Evolutionary conservation across 2,113 vertebrate species (phyloP).

Genomic region (Corythoichthys haematopterus): DNA sequence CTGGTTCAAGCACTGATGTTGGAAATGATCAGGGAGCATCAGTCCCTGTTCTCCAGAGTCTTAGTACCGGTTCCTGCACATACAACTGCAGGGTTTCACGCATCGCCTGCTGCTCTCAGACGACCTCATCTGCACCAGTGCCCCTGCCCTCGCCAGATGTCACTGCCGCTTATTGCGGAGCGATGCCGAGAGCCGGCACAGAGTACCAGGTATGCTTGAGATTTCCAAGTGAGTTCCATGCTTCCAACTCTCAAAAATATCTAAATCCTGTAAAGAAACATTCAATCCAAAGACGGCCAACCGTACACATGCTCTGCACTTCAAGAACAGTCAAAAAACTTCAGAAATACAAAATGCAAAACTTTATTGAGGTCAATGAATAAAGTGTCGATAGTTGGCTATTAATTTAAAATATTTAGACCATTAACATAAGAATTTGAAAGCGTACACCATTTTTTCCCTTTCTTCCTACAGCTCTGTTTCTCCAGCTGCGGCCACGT

Average conservation of each 20-base stretch:
- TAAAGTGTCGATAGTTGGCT: neutral
- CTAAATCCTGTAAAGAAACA: neutral
- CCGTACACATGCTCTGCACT: neutral
- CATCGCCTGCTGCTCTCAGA: slow-evolving; percentile 22
- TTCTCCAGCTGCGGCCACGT: slow-evolving; percentile 23
- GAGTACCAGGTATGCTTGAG: slow-evolving; percentile 30
- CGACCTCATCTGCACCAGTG: slow-evolving; percentile 33
- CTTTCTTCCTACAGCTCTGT: slow-evolving; percentile 9
- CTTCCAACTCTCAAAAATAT: neutral
- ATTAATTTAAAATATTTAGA: neutral
- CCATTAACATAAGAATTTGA: neutral
- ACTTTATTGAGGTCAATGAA: neutral
- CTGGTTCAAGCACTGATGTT: slow-evolving; percentile 61
- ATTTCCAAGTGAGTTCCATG: neutral
- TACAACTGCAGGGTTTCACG: slow-evolving; percentile 15
- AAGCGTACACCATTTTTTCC: neutral
- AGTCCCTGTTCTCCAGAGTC: slow-evolving; percentile 60
- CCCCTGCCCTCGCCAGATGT: slow-evolving; percentile 61
- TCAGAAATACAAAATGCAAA: neutral
- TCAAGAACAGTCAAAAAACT: neutral
- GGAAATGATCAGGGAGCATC: slow-evolving; percentile 59
- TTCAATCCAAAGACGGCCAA: neutral
- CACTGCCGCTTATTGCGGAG: slow-evolving; percentile 61
- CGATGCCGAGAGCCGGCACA: slow-evolving; percentile 23
- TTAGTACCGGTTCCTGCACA: slow-evolving; percentile 20